These are phyloP conservation scores for Drosophila bipectinata DNA, from an alignment of 1,140 invertebrate species.

Conservation along the genomic window DNA sequence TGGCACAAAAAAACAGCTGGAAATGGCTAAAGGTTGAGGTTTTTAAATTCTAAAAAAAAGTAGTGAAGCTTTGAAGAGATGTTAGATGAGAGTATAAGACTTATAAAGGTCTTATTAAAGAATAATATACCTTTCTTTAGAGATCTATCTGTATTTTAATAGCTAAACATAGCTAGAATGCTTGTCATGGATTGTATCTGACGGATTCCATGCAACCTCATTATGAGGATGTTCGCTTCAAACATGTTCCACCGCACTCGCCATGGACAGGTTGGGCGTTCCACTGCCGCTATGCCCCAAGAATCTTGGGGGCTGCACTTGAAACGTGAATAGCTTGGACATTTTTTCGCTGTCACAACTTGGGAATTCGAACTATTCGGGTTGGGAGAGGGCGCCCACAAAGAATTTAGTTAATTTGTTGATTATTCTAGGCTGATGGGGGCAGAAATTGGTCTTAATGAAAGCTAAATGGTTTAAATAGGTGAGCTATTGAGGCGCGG, in stretches of 20 bases:
- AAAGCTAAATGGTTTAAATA: conserved; percentile 52
- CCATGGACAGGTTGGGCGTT: too few species aligned
- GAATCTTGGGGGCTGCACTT: conserved; percentile 31
- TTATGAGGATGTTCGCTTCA: conserved; percentile 41
- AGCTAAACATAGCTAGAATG: too few species aligned
- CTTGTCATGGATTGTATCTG: too few species aligned
- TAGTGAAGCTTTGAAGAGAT: too few species aligned
- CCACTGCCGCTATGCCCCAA: not conserved
- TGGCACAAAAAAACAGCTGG: too few species aligned
- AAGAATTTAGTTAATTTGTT: conserved; percentile 66
- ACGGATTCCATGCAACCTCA: conserved; percentile 32
- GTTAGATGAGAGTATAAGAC: too few species aligned
- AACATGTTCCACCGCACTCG: conserved; percentile 22
- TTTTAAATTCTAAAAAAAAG: too few species aligned
- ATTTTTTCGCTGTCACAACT: conserved; percentile 43
- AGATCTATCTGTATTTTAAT: too few species aligned
- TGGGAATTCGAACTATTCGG: conserved; percentile 51
- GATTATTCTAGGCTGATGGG: conserved; percentile 46
- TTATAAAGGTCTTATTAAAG: too few species aligned
- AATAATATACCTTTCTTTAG: too few species aligned
- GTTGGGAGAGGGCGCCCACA: conserved; percentile 16
- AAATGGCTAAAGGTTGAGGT: too few species aligned
- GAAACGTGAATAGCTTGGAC: conserved; percentile 40
- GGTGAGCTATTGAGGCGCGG: not conserved
- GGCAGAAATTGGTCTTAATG: conserved; percentile 61